A percentile compares a stretch with the other conserved stretches of the same genome.
phyloP scores from a whole-genome alignment of 2,888 invertebrate genomes.

The Torymus tubicola region DNA sequence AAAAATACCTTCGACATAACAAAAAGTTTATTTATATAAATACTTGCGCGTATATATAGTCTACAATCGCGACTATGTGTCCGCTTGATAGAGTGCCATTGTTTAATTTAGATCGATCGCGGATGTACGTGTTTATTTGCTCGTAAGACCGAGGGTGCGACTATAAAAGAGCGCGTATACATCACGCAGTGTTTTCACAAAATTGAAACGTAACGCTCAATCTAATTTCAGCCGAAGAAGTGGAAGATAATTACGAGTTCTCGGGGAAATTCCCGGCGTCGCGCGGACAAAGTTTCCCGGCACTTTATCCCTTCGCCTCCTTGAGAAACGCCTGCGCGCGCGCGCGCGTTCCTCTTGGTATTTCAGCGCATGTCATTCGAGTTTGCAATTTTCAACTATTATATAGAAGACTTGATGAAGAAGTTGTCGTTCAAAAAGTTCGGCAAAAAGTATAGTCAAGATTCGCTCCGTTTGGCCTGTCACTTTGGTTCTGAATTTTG shows the following conservation, averaged over 20 bases:
- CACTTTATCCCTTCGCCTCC: slow-evolving; percentile 44
- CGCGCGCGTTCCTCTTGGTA: slow-evolving; percentile 13
- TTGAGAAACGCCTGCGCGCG: background rate
- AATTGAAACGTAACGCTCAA: slow-evolving; percentile 39
- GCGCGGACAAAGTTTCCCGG: slow-evolving; percentile 36
- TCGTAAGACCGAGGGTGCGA: too few species aligned
- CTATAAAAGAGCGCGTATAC: too few species aligned
- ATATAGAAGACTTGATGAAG: slow-evolving; percentile 29
- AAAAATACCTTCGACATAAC: slow-evolving; percentile 19
- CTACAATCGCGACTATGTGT: background rate
- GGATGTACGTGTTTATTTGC: too few species aligned
- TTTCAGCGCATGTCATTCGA: slow-evolving; percentile 45
- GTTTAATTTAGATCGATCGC: too few species aligned
- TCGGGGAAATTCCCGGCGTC: slow-evolving; percentile 34
- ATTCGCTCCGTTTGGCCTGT: background rate
- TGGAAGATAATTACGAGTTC: slow-evolving; percentile 52
- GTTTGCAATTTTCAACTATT: slow-evolving; percentile 48
- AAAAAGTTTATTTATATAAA: slow-evolving; percentile 18
- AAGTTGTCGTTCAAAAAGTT: slow-evolving; percentile 40
- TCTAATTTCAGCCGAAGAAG: slow-evolving; percentile 40
- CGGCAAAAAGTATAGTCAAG: background rate
- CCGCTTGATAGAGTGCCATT: too few species aligned
- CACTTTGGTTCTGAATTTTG: background rate
- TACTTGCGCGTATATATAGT: background rate
- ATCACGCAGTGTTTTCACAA: background rate